A percentile compares a stretch with the other conserved stretches of the same genome.
phyloP scores from a whole-genome alignment of 2,113 vertebrate genomes.

The Oryzias woworae region DNA sequence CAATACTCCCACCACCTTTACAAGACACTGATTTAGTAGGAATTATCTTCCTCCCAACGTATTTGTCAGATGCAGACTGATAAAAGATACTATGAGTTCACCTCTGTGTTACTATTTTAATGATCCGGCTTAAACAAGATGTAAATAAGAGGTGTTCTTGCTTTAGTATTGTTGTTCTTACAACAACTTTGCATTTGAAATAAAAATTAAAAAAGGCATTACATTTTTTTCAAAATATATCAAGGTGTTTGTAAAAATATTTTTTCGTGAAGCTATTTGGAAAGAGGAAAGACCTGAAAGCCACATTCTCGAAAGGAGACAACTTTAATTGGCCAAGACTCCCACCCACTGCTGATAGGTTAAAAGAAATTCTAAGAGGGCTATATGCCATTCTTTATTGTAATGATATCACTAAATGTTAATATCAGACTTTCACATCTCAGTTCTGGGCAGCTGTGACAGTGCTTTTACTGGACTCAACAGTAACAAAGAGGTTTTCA shows the following conservation, averaged over 20 bases:
- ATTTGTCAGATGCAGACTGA: not conserved
- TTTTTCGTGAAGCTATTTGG: not conserved
- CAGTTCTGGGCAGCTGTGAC: constrained; percentile 6
- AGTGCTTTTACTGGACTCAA: constrained; percentile 15
- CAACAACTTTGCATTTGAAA: no score
- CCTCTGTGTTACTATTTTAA: no score
- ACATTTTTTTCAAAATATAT: not conserved
- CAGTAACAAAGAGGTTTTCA: constrained; percentile 39
- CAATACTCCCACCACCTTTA: not conserved
- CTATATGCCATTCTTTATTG: not conserved
- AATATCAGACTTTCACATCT: constrained; percentile 33
- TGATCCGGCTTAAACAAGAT: no score
- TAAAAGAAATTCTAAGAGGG: constrained; percentile 3
- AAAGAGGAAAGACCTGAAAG: not conserved
- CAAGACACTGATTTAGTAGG: not conserved
- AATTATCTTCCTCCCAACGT: not conserved
- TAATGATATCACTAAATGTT: constrained; percentile 7
- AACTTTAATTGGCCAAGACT: not conserved
- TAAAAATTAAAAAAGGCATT: no score
- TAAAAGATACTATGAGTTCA: not conserved
- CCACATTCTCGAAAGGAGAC: not conserved
- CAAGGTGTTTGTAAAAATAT: not conserved
- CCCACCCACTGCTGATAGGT: not conserved
- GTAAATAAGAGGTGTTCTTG: no score
- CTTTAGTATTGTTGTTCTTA: no score